Percentiles rank a stretch among this genome's conserved stretches.
Conservation (phyloP, 2,888 invertebrate genomes). For the Eilema sororculum region DNA sequence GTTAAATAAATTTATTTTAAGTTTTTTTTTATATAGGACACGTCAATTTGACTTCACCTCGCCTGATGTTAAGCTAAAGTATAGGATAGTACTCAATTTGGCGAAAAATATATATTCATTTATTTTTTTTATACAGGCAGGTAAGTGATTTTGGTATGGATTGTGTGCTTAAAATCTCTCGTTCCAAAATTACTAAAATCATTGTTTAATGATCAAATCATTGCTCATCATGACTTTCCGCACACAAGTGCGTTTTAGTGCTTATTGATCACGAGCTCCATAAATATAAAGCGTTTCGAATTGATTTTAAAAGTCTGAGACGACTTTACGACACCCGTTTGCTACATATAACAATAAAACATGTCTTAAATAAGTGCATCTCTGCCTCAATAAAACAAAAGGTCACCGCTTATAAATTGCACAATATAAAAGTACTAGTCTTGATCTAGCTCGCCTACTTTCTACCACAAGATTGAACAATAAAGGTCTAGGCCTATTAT, state of each 20-base stretch:
- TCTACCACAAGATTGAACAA: slow-evolving; percentile 77
- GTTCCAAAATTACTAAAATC: neutral
- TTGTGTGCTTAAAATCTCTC: no score
- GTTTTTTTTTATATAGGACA: no score
- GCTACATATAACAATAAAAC: slow-evolving; percentile 27
- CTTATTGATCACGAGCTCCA: slow-evolving; percentile 7
- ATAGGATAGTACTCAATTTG: no score
- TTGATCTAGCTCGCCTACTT: slow-evolving; percentile 56
- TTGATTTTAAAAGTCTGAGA: slow-evolving; percentile 10
- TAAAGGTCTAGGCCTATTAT: slow-evolving; percentile 50
- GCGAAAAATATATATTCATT: no score
- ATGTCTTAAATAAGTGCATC: slow-evolving; percentile 28
- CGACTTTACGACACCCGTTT: slow-evolving; percentile 8
- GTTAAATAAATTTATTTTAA: no score
- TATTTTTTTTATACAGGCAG: no score
- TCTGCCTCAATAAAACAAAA: slow-evolving; percentile 30
- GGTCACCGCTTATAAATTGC: slow-evolving; percentile 40
- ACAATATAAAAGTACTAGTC: slow-evolving; percentile 40
- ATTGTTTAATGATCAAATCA: neutral
- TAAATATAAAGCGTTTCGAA: slow-evolving; percentile 23
- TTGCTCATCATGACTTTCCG: neutral
- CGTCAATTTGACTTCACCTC: no score
- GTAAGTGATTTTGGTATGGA: no score
- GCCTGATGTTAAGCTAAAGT: no score
- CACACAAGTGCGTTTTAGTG: neutral